A percentile compares a stretch with the other conserved stretches of the same genome.
Evolutionary conservation across 2,797 vertebrate genomes (phyloP).

Genomic region (Luscinia luscinia): DNA sequence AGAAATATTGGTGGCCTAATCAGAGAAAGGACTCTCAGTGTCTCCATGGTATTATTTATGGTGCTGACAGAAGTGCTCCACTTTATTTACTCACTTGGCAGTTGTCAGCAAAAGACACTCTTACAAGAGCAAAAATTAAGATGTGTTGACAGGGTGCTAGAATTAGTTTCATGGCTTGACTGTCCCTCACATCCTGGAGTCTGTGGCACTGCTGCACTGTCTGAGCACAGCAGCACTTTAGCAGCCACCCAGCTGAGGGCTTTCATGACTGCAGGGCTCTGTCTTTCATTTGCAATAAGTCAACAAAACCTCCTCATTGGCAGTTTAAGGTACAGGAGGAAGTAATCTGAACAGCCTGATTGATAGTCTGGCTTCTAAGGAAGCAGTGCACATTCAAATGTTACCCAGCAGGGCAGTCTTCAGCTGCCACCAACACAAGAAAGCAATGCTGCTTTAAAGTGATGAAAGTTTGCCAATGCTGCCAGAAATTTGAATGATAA

Average conservation of each 20-base stretch:
- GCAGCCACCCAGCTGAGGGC: not conserved
- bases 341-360: not conserved
- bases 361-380: not conserved
- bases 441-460: not conserved
- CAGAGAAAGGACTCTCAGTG: not conserved
- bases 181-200: not conserved
- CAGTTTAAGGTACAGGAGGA: not conserved
- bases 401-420: not conserved
- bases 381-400: not conserved
- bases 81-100: not conserved
- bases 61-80: not conserved
- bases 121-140: constrained; percentile 20
- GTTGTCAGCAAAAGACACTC: not conserved
- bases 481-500: not conserved
- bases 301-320: not conserved
- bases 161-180: not conserved
- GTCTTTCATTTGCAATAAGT: not conserved
- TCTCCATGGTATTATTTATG: not conserved
- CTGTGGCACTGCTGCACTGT: accelerated
- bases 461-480: not conserved
- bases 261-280: not conserved
- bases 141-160: not conserved
- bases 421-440: not conserved
- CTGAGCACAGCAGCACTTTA: not conserved
- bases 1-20: not conserved